phyloP scores from a whole-genome alignment of 2,797 vertebrate species.

The Gymnoscopelus braueri region DNA sequence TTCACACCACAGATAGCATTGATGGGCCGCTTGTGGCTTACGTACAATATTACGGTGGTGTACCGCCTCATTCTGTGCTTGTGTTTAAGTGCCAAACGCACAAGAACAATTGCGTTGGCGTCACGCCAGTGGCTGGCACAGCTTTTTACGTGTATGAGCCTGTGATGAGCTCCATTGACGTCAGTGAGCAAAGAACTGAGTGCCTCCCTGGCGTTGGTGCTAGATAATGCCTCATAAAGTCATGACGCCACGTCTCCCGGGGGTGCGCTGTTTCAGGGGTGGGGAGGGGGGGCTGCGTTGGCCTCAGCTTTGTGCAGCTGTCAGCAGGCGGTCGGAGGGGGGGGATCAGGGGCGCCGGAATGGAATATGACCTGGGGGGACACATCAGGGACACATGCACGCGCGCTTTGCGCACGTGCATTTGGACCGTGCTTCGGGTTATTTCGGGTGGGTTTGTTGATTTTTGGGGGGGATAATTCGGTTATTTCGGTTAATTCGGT shows the following conservation, averaged over 20 bases:
- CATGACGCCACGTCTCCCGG: slow-evolving; percentile 23
- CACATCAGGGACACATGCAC: too few relatives aligned
- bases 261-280: too few relatives aligned
- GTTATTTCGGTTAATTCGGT: too few relatives aligned
- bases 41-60: too few relatives aligned
- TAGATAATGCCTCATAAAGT: slow-evolving; percentile 30
- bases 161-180: slow-evolving; percentile 23
- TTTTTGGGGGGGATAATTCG: too few relatives aligned
- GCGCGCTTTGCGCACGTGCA: too few relatives aligned
- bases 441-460: too few relatives aligned
- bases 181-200: slow-evolving; percentile 23
- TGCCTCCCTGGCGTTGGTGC: slow-evolving; percentile 8
- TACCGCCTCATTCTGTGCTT: background rate
- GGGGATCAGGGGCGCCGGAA: too few relatives aligned
- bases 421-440: too few relatives aligned
- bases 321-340: slow-evolving; percentile 2
- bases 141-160: background rate
- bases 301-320: slow-evolving; percentile 11
- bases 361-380: too few relatives aligned
- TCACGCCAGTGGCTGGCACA: background rate
- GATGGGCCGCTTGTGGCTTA: background rate
- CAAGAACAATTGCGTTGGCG: background rate
- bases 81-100: slow-evolving; percentile 1
- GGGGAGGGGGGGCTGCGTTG: background rate
- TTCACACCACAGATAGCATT: background rate